Evolutionary conservation across 2,888 invertebrate species (phyloP).

Genomic region (Eupithecia pulchellata): DNA sequence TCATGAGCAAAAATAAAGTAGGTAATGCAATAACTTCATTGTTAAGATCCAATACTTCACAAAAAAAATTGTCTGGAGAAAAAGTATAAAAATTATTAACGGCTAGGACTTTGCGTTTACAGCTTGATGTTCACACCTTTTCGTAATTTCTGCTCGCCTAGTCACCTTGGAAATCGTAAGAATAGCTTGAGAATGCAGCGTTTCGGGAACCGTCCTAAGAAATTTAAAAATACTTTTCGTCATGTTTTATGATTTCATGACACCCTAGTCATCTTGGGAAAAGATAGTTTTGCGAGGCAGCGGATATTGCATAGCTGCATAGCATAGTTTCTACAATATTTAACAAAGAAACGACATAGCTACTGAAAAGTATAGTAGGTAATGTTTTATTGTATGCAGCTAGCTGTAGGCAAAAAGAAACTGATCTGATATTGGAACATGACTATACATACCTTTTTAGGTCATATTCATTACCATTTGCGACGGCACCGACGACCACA

Average conservation of each 20-base stretch:
- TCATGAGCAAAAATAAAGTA: background rate
- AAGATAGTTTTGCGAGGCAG: background rate
- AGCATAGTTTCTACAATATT: background rate
- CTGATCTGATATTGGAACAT: background rate
- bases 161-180: conserved; percentile 19
- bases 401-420: background rate
- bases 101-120: background rate
- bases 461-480: too few relatives aligned
- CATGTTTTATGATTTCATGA: background rate
- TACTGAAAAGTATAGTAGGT: too few relatives aligned
- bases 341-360: too few relatives aligned
- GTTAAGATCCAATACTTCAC: background rate
- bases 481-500: too few relatives aligned
- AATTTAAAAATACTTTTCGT: background rate
- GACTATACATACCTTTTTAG: background rate
- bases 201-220: conserved; percentile 2
- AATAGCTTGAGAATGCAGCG: conserved; percentile 13
- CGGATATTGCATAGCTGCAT: too few relatives aligned
- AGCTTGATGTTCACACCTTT: conserved; percentile 9
- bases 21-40: background rate
- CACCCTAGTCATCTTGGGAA: conserved; percentile 8
- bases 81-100: background rate
- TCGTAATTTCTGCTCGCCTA: conserved; percentile 17
- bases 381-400: background rate
- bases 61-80: background rate